phyloP scores from a whole-genome alignment of 2,113 vertebrate genomes.

The Coracopsis vasa region DNA sequence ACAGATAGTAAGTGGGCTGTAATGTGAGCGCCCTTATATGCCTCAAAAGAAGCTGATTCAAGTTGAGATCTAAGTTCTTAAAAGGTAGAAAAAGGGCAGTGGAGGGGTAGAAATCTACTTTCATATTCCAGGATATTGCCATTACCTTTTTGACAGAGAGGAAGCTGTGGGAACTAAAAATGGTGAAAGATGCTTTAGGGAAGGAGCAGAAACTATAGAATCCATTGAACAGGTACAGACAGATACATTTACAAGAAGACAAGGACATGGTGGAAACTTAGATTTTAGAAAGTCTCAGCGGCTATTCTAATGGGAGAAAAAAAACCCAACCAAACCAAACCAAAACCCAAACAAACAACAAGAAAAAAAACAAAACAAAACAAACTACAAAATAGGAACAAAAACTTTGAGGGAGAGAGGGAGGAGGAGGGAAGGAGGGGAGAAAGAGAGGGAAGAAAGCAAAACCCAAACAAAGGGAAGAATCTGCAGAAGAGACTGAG shows the following conservation, averaged over 20 bases:
- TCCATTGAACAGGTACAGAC: neutral
- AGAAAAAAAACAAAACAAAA: neutral
- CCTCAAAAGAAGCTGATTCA: neutral
- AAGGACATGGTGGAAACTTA: neutral
- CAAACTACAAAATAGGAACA: neutral
- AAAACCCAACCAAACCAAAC: neutral
- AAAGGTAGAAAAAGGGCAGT: neutral
- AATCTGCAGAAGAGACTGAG: neutral
- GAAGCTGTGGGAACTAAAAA: neutral
- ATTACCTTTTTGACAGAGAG: neutral
- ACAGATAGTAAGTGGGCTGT: neutral
- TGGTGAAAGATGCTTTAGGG: neutral
- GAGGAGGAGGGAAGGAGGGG: neutral
- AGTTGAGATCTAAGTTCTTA: neutral
- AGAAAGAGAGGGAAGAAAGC: no score
- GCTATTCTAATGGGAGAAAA: neutral
- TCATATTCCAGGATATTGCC: neutral
- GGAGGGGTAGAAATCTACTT: neutral
- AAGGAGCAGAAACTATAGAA: neutral
- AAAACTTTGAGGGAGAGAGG: neutral
- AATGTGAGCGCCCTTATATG: neutral
- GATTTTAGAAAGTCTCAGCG: neutral
- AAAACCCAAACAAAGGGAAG: neutral
- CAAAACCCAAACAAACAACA: neutral
- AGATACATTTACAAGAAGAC: neutral